Base-by-base conservation (phyloP, 1,140 invertebrate species). In the Tetramorium parvispinum region DNA sequence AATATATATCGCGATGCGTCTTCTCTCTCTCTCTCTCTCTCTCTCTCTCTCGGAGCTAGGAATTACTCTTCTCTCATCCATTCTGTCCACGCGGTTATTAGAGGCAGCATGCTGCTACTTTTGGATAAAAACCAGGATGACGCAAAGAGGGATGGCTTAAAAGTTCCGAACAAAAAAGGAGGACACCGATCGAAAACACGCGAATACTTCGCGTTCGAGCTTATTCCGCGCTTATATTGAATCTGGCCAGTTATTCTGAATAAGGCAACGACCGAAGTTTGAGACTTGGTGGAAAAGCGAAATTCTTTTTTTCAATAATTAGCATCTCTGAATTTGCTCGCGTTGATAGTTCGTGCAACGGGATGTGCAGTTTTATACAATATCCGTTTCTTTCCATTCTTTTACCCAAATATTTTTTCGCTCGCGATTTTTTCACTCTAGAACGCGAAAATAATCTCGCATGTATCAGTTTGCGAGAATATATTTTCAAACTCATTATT, bases 61-160 rank as follows among this genome's bases (percentile, higher is more conserved):
- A 68, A 68, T 68, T 24, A 68, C 18, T 57, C 76, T 85, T 75
- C 51, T 88, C 77, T 85, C 87, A 16, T 87, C 83, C 79, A 91
- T 88, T 91, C 85, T 91, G 75, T 88, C 73, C 61, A 82, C 63
- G 87, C 79, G 83, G 87, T 88, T 88, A 90, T 91, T 91, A 88
- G 73, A 78, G 55, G 75, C 59, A 85, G 75, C 75, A 13, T 70
- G 40, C 71, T 68, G 89, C 83, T 85, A 88, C 83, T 91, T 79
- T 83, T n/a, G 76, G 63, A 65, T 78, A 79, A 85, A 88, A 85
- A 61, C 43, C 63, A 46, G 78, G 59, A 85, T 81, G 85, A 87
- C 55, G 59, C 32, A 32, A 51, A 63, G 27, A 65, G 51, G 18
- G 37, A 65, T 40, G 59, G 24, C 63, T 85, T 57, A 61, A 75